A percentile compares a stretch with the other conserved stretches of the same genome.
These are phyloP conservation scores for Crossoptilon crossoptilon DNA, from an alignment of 2,797 vertebrate genomes.

Conservation along the genomic window DNA sequence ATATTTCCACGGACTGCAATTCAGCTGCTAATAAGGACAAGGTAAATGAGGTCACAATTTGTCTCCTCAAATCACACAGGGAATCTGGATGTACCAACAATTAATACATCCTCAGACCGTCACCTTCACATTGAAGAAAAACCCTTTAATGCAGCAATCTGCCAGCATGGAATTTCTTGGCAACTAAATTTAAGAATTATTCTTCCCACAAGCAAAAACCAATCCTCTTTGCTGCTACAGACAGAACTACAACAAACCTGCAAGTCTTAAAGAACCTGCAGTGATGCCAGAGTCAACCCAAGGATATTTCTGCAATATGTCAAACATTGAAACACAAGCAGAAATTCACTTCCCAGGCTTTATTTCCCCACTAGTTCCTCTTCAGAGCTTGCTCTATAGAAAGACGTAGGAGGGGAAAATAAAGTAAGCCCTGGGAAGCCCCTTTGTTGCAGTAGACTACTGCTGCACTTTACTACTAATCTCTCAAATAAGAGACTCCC, in stretches of 20 bases:
- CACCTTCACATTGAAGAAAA: slow-evolving; percentile 47
- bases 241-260: neutral
- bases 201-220: neutral
- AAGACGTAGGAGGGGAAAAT: neutral
- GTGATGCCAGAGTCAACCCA: neutral
- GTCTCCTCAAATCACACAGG: neutral
- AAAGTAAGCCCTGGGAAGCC: neutral
- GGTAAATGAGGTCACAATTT: slow-evolving; percentile 20
- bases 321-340: neutral
- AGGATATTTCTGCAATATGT: neutral
- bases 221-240: neutral
- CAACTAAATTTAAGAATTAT: neutral
- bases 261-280: neutral
- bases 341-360: neutral
- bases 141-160: neutral
- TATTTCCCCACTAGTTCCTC: neutral
- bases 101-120: neutral
- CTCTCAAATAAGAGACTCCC: neutral
- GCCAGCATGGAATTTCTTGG: neutral
- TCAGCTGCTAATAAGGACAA: slow-evolving; percentile 45
- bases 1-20: neutral
- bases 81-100: neutral
- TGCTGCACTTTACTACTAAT: neutral
- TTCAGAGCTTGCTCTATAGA: neutral
- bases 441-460: neutral